Evolutionary conservation across 2,888 invertebrate genomes (phyloP).

Genomic region (Lithophane ornitopus): DNA sequence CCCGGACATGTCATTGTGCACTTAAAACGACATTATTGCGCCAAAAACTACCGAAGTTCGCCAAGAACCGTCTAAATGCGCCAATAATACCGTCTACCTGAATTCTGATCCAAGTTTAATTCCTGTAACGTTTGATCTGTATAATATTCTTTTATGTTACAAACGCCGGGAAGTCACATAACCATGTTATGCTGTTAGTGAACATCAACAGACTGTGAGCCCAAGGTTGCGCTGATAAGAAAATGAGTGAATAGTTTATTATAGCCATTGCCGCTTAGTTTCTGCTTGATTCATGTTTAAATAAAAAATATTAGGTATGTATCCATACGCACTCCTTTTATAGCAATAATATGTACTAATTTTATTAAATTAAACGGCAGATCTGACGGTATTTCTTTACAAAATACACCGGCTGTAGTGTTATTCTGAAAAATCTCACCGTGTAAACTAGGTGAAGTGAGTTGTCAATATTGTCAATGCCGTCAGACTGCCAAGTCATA

Average conservation of each 20-base stretch:
- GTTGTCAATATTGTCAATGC: no score
- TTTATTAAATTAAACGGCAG: no score
- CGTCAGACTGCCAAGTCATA: no score
- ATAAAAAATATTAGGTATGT: constrained; percentile 14
- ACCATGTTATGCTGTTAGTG: constrained; percentile 40
- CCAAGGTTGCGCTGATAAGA: constrained; percentile 78
- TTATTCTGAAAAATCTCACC: no score
- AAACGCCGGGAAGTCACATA: constrained; percentile 46
- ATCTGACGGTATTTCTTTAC: no score
- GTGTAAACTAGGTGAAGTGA: no score
- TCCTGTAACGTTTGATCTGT: neutral
- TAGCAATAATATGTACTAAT: neutral
- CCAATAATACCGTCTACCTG: neutral
- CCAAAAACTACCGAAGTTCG: neutral
- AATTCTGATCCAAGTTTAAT: neutral
- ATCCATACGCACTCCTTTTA: neutral
- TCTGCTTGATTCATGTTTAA: constrained; percentile 13
- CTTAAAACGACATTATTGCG: neutral
- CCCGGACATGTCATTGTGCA: neutral
- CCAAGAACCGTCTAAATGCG: neutral
- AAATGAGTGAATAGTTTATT: constrained; percentile 65
- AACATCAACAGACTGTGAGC: constrained; percentile 52
- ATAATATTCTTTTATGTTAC: neutral
- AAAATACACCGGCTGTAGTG: no score
- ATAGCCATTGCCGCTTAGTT: constrained; percentile 43